These are phyloP conservation scores for Drosophila navojoa DNA, from an alignment of 1,140 invertebrate species.

Conservation along the genomic window DNA sequence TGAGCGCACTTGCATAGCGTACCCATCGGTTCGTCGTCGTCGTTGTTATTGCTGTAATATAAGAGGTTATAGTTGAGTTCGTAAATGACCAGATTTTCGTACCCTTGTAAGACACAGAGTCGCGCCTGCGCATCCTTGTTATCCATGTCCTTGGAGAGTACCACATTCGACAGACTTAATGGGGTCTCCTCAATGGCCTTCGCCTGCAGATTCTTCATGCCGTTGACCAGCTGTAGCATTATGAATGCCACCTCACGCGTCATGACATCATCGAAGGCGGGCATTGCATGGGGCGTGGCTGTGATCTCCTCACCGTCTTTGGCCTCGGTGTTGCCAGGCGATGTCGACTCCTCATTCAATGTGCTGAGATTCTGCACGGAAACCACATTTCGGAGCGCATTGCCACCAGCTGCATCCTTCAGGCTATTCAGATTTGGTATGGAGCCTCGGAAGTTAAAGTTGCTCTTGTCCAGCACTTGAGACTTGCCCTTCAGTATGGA, in stretches of 20 bases:
- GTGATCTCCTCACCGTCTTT: slow-evolving; percentile 52
- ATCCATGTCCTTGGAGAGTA: slow-evolving; percentile 85
- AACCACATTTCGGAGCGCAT: slow-evolving; percentile 70
- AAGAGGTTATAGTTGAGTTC: not conserved
- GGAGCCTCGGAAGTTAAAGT: slow-evolving; percentile 81
- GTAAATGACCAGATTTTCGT: slow-evolving; percentile 43
- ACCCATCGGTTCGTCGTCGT: slow-evolving; percentile 86
- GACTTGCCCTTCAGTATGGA: slow-evolving; percentile 85
- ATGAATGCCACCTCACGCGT: slow-evolving; percentile 88
- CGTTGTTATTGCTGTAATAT: slow-evolving; percentile 78
- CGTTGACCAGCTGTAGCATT: slow-evolving; percentile 91
- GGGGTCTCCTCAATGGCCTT: slow-evolving; percentile 92
- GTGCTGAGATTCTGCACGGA: slow-evolving; percentile 81
- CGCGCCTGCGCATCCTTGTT: slow-evolving; percentile 86
- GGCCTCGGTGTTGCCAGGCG: slow-evolving; percentile 19
- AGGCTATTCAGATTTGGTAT: slow-evolving; percentile 74
- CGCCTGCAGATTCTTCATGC: slow-evolving; percentile 92
- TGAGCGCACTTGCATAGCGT: slow-evolving; percentile 92
- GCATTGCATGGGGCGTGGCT: slow-evolving; percentile 57
- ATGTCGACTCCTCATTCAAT: slow-evolving; percentile 68
- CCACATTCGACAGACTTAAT: slow-evolving; percentile 86
- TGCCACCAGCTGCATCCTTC: slow-evolving; percentile 43
- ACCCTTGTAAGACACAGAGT: slow-evolving; percentile 91
- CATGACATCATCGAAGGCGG: slow-evolving; percentile 82
- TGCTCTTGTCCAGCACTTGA: slow-evolving; percentile 82